A percentile compares a stretch with the other conserved stretches of the same genome.
These are phyloP conservation scores for Thecocarcelia acutangulata DNA, from an alignment of 2,888 invertebrate species.

Conservation along the genomic window DNA sequence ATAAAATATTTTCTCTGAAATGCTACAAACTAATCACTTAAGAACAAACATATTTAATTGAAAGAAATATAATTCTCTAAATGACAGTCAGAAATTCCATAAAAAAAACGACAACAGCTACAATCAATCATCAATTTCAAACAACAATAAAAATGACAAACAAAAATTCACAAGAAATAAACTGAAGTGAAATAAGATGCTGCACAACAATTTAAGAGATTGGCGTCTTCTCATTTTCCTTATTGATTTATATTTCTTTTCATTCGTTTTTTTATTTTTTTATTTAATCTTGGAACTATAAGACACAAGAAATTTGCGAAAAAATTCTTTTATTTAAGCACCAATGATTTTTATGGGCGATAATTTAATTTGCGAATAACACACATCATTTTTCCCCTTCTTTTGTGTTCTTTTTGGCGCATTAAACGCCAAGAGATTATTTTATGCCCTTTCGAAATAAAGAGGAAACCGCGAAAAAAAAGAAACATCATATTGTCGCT, in stretches of 20 bases:
- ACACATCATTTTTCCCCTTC: constrained; percentile 14
- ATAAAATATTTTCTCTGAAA: no score
- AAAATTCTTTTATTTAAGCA: constrained; percentile 16
- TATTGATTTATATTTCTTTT: constrained; percentile 31
- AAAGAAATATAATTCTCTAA: no score
- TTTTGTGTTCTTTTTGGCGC: neutral
- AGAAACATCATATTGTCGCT: neutral
- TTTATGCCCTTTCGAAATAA: neutral
- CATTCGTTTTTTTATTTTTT: neutral
- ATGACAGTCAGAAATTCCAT: neutral
- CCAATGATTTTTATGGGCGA: constrained; percentile 56
- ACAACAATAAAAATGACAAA: constrained; percentile 2
- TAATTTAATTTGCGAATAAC: constrained; percentile 66
- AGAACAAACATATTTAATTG: no score
- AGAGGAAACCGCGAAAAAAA: neutral
- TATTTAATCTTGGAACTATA: neutral
- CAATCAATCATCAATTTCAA: constrained; percentile 57
- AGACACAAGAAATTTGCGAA: neutral
- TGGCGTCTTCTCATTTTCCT: constrained; percentile 44
- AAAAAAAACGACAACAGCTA: constrained; percentile 34
- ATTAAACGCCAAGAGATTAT: neutral
- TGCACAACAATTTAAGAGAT: constrained; percentile 5
- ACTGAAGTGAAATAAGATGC: constrained; percentile 10
- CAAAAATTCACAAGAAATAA: constrained; percentile 4
- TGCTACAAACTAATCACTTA: no score